A percentile compares a stretch with the other conserved stretches of the same genome.
Conservation (phyloP, 1,140 invertebrate species). For the Andrena cerasifolii region DNA sequence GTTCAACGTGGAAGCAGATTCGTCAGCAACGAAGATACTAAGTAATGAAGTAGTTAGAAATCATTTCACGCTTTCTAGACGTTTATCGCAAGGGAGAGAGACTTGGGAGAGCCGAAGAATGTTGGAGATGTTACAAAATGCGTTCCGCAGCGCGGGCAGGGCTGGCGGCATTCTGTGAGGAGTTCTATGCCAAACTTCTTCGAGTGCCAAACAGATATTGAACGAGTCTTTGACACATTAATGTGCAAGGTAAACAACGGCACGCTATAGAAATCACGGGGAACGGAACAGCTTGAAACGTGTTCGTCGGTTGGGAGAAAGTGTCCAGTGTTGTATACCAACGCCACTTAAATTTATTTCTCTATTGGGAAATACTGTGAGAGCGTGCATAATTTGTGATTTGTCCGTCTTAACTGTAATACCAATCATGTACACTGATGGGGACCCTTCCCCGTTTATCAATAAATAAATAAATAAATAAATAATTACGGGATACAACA, state of each 20-base stretch:
- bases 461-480: too few relatives aligned
- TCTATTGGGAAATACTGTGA: too few relatives aligned
- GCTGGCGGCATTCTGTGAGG: background rate
- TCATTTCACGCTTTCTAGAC: conserved; percentile 6
- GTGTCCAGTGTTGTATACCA: too few relatives aligned
- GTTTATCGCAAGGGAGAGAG: background rate
- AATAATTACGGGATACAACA: too few relatives aligned
- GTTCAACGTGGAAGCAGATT: background rate
- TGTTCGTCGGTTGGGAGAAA: too few relatives aligned
- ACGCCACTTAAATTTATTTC: too few relatives aligned
- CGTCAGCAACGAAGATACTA: background rate
- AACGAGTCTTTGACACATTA: background rate
- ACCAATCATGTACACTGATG: too few relatives aligned
- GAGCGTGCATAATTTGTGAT: too few relatives aligned
- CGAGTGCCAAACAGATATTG: conserved; percentile 14
- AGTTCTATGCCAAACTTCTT: conserved; percentile 16
- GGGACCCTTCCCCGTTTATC: too few relatives aligned
- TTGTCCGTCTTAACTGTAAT: too few relatives aligned
- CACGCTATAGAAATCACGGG: too few relatives aligned
- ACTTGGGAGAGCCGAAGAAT: background rate
- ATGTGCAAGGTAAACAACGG: background rate
- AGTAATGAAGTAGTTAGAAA: background rate
- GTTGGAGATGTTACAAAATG: conserved; percentile 39
- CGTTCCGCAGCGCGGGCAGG: conserved; percentile 34
- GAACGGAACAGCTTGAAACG: too few relatives aligned